These are phyloP conservation scores for Cetonia aurata DNA, from an alignment of 2,888 invertebrate species.

Conservation along the genomic window DNA sequence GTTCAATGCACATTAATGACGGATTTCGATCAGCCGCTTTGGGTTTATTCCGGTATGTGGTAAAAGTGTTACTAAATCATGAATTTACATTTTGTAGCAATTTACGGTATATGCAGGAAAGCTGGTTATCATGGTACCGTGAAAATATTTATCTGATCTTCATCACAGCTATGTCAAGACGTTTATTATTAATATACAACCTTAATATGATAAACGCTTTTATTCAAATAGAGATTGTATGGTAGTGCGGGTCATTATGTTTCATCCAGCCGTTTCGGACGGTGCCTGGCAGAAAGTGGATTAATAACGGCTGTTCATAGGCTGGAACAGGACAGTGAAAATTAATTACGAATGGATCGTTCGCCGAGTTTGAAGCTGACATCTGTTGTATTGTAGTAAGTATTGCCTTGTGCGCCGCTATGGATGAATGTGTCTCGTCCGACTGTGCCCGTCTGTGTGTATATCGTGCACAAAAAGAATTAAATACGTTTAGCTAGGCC, in stretches of 20 bases:
- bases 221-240: slow-evolving; percentile 54
- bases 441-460: slow-evolving; percentile 15
- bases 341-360: slow-evolving; percentile 62
- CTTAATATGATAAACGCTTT: slow-evolving; percentile 52
- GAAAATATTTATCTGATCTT: no score
- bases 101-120: no score
- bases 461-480: slow-evolving; percentile 37
- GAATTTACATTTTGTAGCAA: no score
- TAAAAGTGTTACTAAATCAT: no score
- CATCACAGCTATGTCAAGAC: not conserved
- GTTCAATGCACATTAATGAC: no score
- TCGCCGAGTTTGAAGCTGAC: slow-evolving; percentile 46
- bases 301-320: slow-evolving; percentile 59
- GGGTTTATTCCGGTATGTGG: no score
- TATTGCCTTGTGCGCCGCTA: slow-evolving; percentile 28
- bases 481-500: slow-evolving; percentile 39
- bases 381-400: slow-evolving; percentile 42
- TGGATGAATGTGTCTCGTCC: slow-evolving; percentile 11
- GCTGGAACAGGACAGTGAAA: slow-evolving; percentile 59
- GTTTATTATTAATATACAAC: slow-evolving; percentile 44
- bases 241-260: slow-evolving; percentile 54
- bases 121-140: no score
- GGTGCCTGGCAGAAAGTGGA: slow-evolving; percentile 55
- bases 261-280: slow-evolving; percentile 54
- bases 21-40: no score